phyloP scores from a whole-genome alignment of 2,888 invertebrate genomes.

The Meliscaeva auricollis region DNA sequence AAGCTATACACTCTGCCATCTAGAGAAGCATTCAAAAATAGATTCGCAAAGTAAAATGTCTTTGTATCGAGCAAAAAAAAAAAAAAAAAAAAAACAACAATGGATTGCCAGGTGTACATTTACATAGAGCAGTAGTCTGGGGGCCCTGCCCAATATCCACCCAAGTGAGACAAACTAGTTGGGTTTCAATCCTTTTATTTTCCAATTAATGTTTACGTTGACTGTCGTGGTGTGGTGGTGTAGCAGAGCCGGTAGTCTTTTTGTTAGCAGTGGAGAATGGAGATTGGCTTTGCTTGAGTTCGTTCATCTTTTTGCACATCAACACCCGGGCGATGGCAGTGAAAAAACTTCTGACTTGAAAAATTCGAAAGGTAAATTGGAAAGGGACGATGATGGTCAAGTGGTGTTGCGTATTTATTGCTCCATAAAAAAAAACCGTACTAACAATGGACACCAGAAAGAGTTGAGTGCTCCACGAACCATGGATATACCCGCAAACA shows the following conservation, averaged over 20 bases:
- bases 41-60: conserved; percentile 31
- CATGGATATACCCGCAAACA: conserved; percentile 25
- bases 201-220: conserved; percentile 53
- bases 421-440: conserved; percentile 11
- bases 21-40: background rate
- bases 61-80: conserved; percentile 20
- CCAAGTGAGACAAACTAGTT: conserved; percentile 53
- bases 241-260: background rate
- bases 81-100: conserved; percentile 18
- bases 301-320: conserved; percentile 54
- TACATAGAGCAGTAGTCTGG: conserved; percentile 34
- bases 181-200: conserved; percentile 43
- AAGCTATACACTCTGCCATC: conserved; percentile 7
- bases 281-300: conserved; percentile 58
- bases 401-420: conserved; percentile 38
- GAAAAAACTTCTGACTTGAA: conserved; percentile 50
- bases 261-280: background rate
- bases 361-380: conserved; percentile 59
- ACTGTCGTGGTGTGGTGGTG: background rate
- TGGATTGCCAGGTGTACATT: conserved; percentile 55
- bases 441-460: background rate
- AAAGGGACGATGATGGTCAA: conserved; percentile 58
- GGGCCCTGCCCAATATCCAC: conserved; percentile 55
- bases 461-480: conserved; percentile 18
- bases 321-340: conserved; percentile 44